Conservation (phyloP, 1,140 invertebrate genomes). For the Euura lappo region DNA sequence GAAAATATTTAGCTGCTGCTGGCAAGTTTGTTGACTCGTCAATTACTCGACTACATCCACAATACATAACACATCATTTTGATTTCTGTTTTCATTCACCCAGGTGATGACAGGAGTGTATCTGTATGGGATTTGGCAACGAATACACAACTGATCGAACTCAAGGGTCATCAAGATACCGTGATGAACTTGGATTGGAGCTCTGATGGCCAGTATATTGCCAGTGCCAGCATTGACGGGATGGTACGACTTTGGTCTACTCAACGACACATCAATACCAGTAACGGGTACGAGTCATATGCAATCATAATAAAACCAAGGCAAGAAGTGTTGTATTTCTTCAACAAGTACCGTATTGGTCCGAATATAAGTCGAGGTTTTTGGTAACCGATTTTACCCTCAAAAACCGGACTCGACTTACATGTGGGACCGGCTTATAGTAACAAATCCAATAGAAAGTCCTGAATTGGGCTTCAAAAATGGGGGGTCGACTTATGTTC, state of each 20-base stretch:
- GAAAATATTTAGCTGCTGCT: constrained; percentile 72
- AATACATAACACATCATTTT: neutral
- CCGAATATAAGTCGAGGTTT: too few species aligned
- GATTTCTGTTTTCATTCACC: constrained; percentile 14
- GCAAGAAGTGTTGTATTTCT: neutral
- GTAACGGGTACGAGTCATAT: constrained; percentile 52
- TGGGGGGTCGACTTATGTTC: too few species aligned
- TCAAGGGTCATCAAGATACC: constrained; percentile 67
- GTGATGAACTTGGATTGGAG: constrained; percentile 70
- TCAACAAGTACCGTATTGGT: neutral
- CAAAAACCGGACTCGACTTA: neutral
- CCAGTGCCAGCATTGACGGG: constrained; percentile 68
- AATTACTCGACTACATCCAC: neutral
- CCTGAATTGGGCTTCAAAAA: too few species aligned
- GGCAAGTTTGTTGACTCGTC: constrained; percentile 51
- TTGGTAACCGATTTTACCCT: too few species aligned
- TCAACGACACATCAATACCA: constrained; percentile 47
- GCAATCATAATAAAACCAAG: constrained; percentile 1
- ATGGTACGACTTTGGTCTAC: constrained; percentile 68
- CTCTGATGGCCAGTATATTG: constrained; percentile 65
- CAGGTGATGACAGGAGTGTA: constrained; percentile 71
- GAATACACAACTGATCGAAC: constrained; percentile 66
- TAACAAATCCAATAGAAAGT: neutral
- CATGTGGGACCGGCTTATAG: neutral
- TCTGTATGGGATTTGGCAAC: constrained; percentile 74